Conservation (phyloP, 2,888 invertebrate species). For the Horisme vitalbata region DNA sequence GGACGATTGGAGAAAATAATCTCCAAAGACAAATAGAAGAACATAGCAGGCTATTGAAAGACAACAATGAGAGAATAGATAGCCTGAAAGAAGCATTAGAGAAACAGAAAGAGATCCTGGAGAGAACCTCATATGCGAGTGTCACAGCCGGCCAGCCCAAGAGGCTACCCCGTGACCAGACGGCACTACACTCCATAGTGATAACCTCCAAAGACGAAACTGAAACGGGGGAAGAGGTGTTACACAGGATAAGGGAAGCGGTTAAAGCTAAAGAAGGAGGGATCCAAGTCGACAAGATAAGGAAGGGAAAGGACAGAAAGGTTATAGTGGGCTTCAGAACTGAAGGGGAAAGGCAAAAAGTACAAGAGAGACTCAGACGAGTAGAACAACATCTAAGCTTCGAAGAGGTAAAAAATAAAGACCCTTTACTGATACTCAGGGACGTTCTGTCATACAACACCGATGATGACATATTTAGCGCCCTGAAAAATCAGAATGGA, state of each 20-base stretch:
- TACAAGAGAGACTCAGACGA: not conserved
- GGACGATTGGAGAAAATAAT: too few relatives aligned
- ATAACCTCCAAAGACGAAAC: slow-evolving; percentile 4
- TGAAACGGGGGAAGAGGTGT: slow-evolving; percentile 12
- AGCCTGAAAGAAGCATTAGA: not conserved
- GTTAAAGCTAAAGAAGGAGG: slow-evolving; percentile 2
- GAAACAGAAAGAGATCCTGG: not conserved
- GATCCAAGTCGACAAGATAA: slow-evolving; percentile 1
- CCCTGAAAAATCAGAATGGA: slow-evolving; percentile 10
- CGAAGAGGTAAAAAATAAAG: slow-evolving; percentile 9
- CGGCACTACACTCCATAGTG: slow-evolving; percentile 9
- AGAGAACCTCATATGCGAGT: not conserved
- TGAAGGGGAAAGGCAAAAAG: not conserved
- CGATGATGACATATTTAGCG: slow-evolving; percentile 1
- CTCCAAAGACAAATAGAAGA: too few relatives aligned
- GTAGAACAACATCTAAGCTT: not conserved
- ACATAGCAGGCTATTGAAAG: not conserved
- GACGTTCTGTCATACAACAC: not conserved
- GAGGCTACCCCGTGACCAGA: not conserved
- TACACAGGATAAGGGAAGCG: not conserved
- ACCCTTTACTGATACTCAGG: slow-evolving; percentile 9
- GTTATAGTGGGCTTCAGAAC: slow-evolving; percentile 7
- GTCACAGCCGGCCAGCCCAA: not conserved
- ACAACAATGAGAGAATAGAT: not conserved
- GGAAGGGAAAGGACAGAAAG: slow-evolving; percentile 13